phyloP scores from a whole-genome alignment of 2,888 invertebrate species.

The Caenorhabditis macrosperma region DNA sequence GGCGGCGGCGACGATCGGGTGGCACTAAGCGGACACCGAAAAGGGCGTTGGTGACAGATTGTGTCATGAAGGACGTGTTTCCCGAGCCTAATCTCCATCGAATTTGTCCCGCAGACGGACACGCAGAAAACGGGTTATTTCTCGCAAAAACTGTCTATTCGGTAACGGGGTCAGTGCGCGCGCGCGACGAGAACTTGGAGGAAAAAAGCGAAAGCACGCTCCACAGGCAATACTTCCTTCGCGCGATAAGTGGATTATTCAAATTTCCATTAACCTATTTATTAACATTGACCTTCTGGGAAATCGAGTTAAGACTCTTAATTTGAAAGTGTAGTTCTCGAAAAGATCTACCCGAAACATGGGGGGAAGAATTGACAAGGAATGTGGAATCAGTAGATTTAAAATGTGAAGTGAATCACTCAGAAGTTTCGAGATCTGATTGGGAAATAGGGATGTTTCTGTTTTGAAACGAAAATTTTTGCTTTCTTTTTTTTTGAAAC shows the following conservation, averaged over 20 bases:
- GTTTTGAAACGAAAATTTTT: too few relatives aligned
- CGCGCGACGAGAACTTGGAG: background rate
- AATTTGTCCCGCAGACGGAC: background rate
- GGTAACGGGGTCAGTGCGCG: background rate
- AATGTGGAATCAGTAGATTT: too few relatives aligned
- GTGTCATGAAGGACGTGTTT: background rate
- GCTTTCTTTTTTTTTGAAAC: too few relatives aligned
- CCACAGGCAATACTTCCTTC: background rate
- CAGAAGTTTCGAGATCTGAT: too few relatives aligned
- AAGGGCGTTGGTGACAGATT: background rate
- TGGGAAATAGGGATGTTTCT: too few relatives aligned
- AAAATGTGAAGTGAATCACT: too few relatives aligned
- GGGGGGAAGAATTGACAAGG: too few relatives aligned
- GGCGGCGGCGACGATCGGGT: too few relatives aligned
- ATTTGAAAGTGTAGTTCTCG: too few relatives aligned
- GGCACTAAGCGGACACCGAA: background rate
- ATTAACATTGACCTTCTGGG: background rate
- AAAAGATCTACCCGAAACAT: too few relatives aligned
- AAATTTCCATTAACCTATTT: background rate
- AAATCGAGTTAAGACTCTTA: too few relatives aligned
- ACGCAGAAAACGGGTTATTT: background rate
- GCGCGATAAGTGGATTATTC: conserved; percentile 17
- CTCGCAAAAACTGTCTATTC: background rate
- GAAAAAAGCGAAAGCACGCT: background rate
- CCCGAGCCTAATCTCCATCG: background rate